Conservation (phyloP, 2,888 invertebrate species). For the Ommatoiulus sabulosus region DNA sequence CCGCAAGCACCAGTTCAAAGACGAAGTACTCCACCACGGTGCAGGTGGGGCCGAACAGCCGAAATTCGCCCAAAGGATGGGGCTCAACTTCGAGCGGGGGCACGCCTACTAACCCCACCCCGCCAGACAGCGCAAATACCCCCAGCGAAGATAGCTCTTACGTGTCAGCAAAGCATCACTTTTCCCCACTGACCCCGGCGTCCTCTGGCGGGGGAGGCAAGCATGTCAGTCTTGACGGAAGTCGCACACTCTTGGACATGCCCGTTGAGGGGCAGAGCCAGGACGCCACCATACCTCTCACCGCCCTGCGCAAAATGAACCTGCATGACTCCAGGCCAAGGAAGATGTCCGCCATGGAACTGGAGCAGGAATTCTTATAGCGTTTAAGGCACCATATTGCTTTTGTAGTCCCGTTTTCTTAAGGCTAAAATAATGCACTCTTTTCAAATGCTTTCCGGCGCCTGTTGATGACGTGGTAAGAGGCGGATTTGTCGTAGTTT, state of each 20-base stretch:
- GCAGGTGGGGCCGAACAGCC: slow-evolving; percentile 58
- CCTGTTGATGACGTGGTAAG: not conserved
- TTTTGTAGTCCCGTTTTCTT: not conserved
- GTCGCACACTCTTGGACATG: slow-evolving; percentile 73
- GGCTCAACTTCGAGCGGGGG: slow-evolving; percentile 73
- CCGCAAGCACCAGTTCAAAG: slow-evolving; percentile 45
- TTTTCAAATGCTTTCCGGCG: not conserved
- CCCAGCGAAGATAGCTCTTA: slow-evolving; percentile 91
- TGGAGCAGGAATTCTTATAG: slow-evolving; percentile 59
- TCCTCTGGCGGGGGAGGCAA: slow-evolving; percentile 66
- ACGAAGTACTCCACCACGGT: slow-evolving; percentile 76
- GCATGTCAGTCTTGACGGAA: slow-evolving; percentile 62
- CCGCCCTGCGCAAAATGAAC: slow-evolving; percentile 58
- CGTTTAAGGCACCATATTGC: not conserved
- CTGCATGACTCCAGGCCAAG: slow-evolving; percentile 55
- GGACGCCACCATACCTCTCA: slow-evolving; percentile 72
- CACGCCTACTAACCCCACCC: slow-evolving; percentile 86
- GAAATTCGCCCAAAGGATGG: slow-evolving; percentile 66
- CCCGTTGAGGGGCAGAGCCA: slow-evolving; percentile 72
- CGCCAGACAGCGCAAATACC: slow-evolving; percentile 78
- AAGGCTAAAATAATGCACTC: not conserved
- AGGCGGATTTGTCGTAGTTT: not conserved
- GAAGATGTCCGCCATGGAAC: slow-evolving; percentile 57
- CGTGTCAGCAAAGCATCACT: slow-evolving; percentile 84
- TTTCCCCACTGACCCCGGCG: slow-evolving; percentile 80